These are phyloP conservation scores for Drosophila formosana DNA, from an alignment of 2,888 invertebrate species.

Conservation along the genomic window DNA sequence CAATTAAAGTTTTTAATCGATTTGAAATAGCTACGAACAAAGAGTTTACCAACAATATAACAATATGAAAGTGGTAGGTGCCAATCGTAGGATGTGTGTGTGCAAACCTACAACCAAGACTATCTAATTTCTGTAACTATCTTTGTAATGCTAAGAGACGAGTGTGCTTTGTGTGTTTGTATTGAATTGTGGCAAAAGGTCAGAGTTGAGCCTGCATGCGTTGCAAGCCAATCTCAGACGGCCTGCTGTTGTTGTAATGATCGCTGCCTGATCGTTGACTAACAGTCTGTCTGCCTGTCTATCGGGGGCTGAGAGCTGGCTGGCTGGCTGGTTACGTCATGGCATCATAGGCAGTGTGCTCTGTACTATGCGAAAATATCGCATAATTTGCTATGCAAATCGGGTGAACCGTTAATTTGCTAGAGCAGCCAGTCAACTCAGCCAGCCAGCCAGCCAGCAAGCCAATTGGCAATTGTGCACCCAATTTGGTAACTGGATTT, in stretches of 20 bases:
- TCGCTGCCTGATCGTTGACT: constrained; percentile 26
- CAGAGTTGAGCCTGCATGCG: constrained; percentile 65
- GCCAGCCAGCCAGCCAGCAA: constrained; percentile 11
- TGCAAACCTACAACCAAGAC: constrained; percentile 9
- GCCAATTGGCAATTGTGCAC: constrained; percentile 66
- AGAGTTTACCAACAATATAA: constrained; percentile 13
- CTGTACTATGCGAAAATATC: constrained; percentile 67
- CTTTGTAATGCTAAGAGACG: not conserved
- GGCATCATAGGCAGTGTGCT: constrained; percentile 27
- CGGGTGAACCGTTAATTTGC: constrained; percentile 77
- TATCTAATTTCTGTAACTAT: constrained; percentile 1
- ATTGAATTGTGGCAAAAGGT: constrained; percentile 56
- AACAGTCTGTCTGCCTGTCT: constrained; percentile 20
- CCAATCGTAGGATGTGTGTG: constrained; percentile 32
- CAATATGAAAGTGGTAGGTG: constrained; percentile 78
- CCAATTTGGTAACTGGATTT: constrained; percentile 79
- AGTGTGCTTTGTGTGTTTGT: constrained; percentile 9
- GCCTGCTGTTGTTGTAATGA: constrained; percentile 32
- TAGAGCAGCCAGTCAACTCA: constrained; percentile 32
- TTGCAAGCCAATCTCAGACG: constrained; percentile 48
- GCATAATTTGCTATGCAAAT: constrained; percentile 82
- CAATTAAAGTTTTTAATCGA: constrained; percentile 67
- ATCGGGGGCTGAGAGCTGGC: not conserved
- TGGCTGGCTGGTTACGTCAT: constrained; percentile 62
- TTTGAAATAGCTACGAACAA: constrained; percentile 57